Base-by-base conservation (phyloP, 2,113 vertebrate species). In the Raja brachyura region DNA sequence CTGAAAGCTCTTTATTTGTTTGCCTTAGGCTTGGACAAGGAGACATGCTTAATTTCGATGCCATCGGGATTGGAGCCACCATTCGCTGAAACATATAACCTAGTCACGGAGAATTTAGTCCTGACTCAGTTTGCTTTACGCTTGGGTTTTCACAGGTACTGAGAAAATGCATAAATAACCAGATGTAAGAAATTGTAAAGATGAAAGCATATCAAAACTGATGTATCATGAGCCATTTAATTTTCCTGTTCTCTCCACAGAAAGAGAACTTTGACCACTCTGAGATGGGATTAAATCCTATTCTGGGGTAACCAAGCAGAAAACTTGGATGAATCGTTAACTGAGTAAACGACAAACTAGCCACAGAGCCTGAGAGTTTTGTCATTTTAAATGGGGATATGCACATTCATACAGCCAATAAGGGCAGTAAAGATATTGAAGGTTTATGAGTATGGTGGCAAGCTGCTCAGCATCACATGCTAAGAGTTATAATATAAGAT, bases 31-130 rank as follows among this genome's bases (percentile, higher is more conserved):
- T 96, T 99, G 93, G 98, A 99, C 93, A 99, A 98, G 94, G 99
- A 99, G 95, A 99, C 99, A 0, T 99, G 98, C 94, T 95, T 99
- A 95, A 98, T 99, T 94, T 98, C 99, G 0, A 59, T 95, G n/a
- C 94, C 95, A 74, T 96, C 97, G 31, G 97, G 97, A 77, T 97
- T 98, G 93, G 96, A 96, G 1, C 96, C 97, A 0, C 95, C 97
- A 93, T 98, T 97, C 94, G 96, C 97, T 0, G 97, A 97, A 94
- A 98, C 96, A 93, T 99, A 99, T 95, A 99, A 98, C 93, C 96
- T 99, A 81, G 97, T 99, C 93, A 99, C 99, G 0, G 99, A 99
- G 95, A 99, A 99, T 95, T 97, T 99, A 94, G 97, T 99, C 93
- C 96, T 99, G 94, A 99, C 98, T 0, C 98, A 99, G 61, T 97